A percentile compares a stretch with the other conserved stretches of the same genome.
Evolutionary conservation across 2,888 invertebrate genomes (phyloP).

Genomic region (Prosopocoilus inquinatus): DNA sequence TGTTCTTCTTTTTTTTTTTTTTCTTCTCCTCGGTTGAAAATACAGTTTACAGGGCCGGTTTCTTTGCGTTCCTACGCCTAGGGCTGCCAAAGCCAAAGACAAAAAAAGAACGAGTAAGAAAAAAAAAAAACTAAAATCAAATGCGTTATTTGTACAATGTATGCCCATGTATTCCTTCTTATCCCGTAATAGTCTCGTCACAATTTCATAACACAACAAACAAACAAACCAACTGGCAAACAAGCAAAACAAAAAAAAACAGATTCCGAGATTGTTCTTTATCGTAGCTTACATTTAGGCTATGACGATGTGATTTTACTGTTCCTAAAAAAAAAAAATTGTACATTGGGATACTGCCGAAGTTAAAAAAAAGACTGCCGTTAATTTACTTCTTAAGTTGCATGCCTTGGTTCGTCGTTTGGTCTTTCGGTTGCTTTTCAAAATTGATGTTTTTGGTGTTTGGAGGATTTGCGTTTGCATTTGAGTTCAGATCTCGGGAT

Average conservation of each 20-base stretch:
- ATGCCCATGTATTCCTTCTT: conserved; percentile 41
- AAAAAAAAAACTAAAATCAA: conserved; percentile 10
- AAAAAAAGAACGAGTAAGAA: no score
- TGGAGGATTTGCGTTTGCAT: conserved; percentile 35
- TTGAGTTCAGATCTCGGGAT: conserved; percentile 41
- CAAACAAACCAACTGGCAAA: conserved; percentile 19
- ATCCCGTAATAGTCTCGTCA: conserved; percentile 45
- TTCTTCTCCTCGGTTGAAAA: conserved; percentile 1
- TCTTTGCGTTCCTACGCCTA: conserved; percentile 15
- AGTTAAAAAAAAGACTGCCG: conserved; percentile 51
- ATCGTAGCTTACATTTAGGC: conserved; percentile 45
- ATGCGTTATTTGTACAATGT: conserved; percentile 10
- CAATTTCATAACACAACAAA: conserved; percentile 22
- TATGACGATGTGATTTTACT: conserved; percentile 49
- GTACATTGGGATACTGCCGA: conserved; percentile 50
- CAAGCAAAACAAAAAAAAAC: conserved; percentile 8
- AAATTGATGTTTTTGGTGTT: conserved; percentile 50
- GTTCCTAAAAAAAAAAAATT: conserved; percentile 50
- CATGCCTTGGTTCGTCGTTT: conserved; percentile 34
- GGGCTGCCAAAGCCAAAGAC: conserved; percentile 3
- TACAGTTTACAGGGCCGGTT: conserved; percentile 36
- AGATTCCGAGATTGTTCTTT: conserved; percentile 43
- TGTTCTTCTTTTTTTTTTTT: no score
- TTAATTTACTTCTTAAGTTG: conserved; percentile 45
- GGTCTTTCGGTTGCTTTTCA: conserved; percentile 42